Evolutionary conservation across 2,888 invertebrate genomes (phyloP).

Genomic region (Tridacna gigas): DNA sequence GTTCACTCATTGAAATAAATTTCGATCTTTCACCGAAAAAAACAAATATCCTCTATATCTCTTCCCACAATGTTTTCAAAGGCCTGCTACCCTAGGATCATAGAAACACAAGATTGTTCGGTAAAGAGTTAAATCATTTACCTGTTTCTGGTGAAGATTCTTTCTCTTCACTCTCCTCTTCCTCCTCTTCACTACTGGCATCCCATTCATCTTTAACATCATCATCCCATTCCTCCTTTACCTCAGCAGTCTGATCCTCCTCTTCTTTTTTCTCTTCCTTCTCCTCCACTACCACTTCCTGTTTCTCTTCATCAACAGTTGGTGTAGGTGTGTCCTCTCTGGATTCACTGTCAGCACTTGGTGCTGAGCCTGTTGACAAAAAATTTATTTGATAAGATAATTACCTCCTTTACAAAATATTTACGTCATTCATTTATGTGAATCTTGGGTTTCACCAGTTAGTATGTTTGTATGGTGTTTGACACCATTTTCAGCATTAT

Average conservation of each 20-base stretch:
- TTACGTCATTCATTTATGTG: no score
- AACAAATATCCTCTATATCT: no score
- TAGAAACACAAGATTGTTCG: not conserved
- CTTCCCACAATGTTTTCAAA: no score
- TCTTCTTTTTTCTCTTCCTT: constrained; percentile 79
- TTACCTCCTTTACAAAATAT: no score
- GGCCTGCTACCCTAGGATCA: no score
- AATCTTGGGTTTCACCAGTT: no score
- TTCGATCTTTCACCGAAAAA: no score
- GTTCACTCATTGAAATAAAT: no score
- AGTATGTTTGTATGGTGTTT: no score
- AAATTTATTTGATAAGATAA: no score
- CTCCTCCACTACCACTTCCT: constrained; percentile 33
- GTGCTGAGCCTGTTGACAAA: not conserved
- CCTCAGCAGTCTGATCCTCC: constrained; percentile 87
- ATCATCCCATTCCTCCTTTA: constrained; percentile 88
- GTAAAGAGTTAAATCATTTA: constrained; percentile 9
- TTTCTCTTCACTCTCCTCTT: constrained; percentile 88
- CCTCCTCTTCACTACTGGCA: constrained; percentile 88
- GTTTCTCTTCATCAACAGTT: constrained; percentile 44
- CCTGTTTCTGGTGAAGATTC: constrained; percentile 46
- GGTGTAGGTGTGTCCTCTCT: constrained; percentile 59
- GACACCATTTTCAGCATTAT: no score
- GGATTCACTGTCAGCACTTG: constrained; percentile 12
- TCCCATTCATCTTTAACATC: constrained; percentile 86